Conservation (phyloP, 1,140 invertebrate genomes). For the Tribolium madens region DNA sequence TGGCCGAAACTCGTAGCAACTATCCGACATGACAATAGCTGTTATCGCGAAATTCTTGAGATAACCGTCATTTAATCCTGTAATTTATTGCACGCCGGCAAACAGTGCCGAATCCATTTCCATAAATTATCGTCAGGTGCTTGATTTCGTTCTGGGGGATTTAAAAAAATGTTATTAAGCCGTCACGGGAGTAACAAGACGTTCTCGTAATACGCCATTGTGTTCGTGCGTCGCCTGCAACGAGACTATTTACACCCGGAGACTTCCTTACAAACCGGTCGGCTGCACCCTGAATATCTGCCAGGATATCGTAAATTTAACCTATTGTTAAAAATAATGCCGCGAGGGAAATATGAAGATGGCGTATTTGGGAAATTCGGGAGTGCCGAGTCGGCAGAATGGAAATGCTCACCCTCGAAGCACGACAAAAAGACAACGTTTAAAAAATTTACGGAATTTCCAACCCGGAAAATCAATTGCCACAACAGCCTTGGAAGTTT, state of each 20-base stretch:
- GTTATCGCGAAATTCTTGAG: conserved; percentile 13
- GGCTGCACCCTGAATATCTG: conserved; percentile 20
- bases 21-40: background rate
- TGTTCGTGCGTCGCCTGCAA: conserved; percentile 31
- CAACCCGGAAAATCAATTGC: conserved; percentile 19
- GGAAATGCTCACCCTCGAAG: background rate
- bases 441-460: background rate
- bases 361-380: conserved; percentile 13
- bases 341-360: conserved; percentile 17
- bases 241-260: conserved; percentile 26
- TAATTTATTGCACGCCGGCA: conserved; percentile 19
- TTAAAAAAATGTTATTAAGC: conserved; percentile 28
- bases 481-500: conserved; percentile 10
- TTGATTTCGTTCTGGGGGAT: conserved; percentile 18
- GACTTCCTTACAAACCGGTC: conserved; percentile 9
- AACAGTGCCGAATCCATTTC: conserved; percentile 28
- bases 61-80: conserved; percentile 21
- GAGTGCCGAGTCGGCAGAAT: background rate
- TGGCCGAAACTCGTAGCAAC: background rate
- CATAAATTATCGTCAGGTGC: conserved; percentile 37
- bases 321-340: conserved; percentile 33
- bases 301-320: conserved; percentile 30
- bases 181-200: conserved; percentile 21
- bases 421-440: too few species aligned
- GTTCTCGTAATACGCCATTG: conserved; percentile 7